phyloP scores from a whole-genome alignment of 2,113 vertebrate species.

The Nerophis lumbriciformis region DNA sequence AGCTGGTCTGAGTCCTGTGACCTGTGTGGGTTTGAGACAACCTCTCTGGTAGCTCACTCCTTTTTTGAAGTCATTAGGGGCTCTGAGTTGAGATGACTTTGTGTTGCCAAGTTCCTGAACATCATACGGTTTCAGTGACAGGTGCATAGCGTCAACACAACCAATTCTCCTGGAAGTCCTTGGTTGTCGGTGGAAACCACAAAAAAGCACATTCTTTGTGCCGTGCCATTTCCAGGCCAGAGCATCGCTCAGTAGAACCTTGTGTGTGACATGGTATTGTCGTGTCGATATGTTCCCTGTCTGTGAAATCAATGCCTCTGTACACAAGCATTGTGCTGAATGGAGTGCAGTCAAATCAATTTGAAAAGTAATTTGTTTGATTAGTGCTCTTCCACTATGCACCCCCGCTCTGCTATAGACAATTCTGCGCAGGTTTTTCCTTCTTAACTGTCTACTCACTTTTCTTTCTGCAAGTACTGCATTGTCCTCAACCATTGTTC shows the following conservation, averaged over 20 bases:
- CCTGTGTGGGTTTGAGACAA: too few relatives aligned
- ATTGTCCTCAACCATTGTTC: too few relatives aligned
- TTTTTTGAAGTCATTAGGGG: not conserved
- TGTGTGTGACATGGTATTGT: conserved; percentile 4
- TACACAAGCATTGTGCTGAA: not conserved
- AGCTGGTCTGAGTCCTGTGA: not conserved
- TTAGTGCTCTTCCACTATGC: conserved; percentile 1
- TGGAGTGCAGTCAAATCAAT: conserved; percentile 11
- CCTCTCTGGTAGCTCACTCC: too few relatives aligned
- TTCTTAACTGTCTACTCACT: not conserved
- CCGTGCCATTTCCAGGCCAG: not conserved
- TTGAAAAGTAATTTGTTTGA: conserved; percentile 20
- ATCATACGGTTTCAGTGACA: not conserved
- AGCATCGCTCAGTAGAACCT: not conserved
- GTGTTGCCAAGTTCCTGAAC: not conserved
- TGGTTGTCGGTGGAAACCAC: too few relatives aligned
- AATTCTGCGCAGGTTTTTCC: not conserved
- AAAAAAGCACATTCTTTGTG: too few relatives aligned
- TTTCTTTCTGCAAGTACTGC: too few relatives aligned
- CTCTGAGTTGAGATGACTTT: not conserved
- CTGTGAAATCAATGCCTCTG: conserved; percentile 6
- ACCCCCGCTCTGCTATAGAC: not conserved
- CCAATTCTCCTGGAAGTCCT: too few relatives aligned
- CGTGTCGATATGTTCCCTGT: not conserved
- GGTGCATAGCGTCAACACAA: not conserved